Evolutionary conservation across 2,113 vertebrate genomes (phyloP), one percentile per base, ranked within the genome.

Genomic region (Petrocephalus zakoni): DNA sequence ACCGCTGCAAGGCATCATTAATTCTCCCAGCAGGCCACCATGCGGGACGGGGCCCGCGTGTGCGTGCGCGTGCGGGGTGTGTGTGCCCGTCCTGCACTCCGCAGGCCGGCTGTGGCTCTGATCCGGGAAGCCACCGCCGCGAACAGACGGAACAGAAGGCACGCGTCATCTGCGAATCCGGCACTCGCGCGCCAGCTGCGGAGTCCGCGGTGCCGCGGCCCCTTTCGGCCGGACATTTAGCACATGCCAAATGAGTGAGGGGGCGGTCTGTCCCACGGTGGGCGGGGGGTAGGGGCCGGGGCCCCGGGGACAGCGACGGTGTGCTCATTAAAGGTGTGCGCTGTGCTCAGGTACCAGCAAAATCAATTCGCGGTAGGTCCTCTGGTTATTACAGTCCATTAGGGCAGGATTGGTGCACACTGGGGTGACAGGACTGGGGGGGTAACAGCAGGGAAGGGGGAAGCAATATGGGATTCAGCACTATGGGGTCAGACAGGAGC

Each of bases 301-400:
- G 25, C 49, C 46, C 46, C 82, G 56, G 11, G 34, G 84, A 88
- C 8, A 21, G 17, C 4, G 49, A 58, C 29, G 2, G 61, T 46
- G 25, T 25, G 49, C 68, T 87, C 61, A 89, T 56, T 82, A 68
- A 87, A 89, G 88, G 88, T 89, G 85, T 82, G 68, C 25, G 46
- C 68, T 7, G 42, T 51, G 46, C 37, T 25, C 64, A 87, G 85
- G 85, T 81, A 78, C 34, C 46, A 37, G 49, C 64, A 49, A 89
- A 87, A 89, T 89, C 88, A 87, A 82, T 81, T 55, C 37, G 49
- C 34, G n/a, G 88, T 56, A n/a, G 83, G 51, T 89, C 34, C 51
- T 7, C 88, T 25, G 49, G 47, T 75, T 89, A 86, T 49, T 85
- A 52, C 56, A 25, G 47, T 89, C 49, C 58, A 68, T 89, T 89